A percentile compares a stretch with the other conserved stretches of the same genome.
These are phyloP conservation scores for Cantharis rustica DNA, from an alignment of 2,888 invertebrate genomes.

Conservation along the genomic window DNA sequence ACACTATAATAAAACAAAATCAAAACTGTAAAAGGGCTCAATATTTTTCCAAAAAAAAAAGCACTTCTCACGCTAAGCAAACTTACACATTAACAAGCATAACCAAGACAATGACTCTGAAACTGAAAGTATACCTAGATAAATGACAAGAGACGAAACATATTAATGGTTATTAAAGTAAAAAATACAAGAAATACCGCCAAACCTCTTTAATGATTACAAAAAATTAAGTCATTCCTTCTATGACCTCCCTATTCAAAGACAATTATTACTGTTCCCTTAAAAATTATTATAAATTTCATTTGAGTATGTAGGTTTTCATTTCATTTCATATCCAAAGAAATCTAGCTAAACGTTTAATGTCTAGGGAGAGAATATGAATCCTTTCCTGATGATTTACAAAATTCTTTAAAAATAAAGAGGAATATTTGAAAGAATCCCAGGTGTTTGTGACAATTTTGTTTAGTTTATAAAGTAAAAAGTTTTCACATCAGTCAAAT, in stretches of 20 bases:
- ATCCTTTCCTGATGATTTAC: neutral
- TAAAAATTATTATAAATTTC: neutral
- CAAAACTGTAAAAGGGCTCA: neutral
- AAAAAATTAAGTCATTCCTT: neutral
- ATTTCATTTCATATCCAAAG: too few relatives aligned
- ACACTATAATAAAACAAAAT: neutral
- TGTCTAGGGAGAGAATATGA: neutral
- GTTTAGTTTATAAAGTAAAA: neutral
- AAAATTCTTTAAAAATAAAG: neutral
- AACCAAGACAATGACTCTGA: conserved; percentile 51
- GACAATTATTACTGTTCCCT: neutral
- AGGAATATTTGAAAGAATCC: neutral
- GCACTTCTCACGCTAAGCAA: conserved; percentile 8
- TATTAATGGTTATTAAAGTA: neutral
- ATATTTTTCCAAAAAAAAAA: neutral
- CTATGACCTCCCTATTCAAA: neutral
- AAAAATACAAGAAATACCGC: neutral
- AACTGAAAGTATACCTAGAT: conserved; percentile 38
- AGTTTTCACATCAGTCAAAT: neutral
- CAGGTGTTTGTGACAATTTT: neutral
- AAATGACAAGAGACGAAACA: neutral
- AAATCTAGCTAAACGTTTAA: neutral
- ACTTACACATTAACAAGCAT: conserved; percentile 43
- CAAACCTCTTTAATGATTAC: neutral
- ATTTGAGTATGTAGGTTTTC: neutral